These are phyloP conservation scores for Rhabdornis inornatus DNA, from an alignment of 2,113 vertebrate genomes.

Conservation along the genomic window DNA sequence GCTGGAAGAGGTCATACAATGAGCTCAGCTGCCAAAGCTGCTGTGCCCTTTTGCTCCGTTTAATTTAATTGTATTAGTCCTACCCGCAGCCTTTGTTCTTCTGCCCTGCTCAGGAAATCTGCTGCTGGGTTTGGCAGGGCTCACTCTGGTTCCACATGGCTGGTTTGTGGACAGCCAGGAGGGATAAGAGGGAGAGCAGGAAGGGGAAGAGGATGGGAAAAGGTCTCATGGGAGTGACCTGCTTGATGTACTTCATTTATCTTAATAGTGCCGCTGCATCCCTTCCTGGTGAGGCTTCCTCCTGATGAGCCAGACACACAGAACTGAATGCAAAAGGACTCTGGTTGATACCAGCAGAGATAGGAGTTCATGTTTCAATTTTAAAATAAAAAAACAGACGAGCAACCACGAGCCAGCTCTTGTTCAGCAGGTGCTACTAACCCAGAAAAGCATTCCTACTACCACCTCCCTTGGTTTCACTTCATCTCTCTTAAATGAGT, in stretches of 20 bases:
- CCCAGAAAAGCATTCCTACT: neutral
- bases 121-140: slow-evolving; percentile 40
- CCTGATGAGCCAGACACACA: neutral
- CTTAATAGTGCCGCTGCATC: neutral
- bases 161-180: slow-evolving; percentile 28
- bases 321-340: neutral
- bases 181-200: neutral
- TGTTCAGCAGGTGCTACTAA: neutral
- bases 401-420: fast-evolving
- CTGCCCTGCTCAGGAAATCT: neutral
- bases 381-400: fast-evolving
- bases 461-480: neutral
- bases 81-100: slow-evolving; percentile 26
- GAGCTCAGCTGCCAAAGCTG: slow-evolving; percentile 6
- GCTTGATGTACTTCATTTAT: neutral
- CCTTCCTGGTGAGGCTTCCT: neutral
- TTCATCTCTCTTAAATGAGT: neutral
- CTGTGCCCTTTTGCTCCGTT: slow-evolving; percentile 28
- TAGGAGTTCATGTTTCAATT: neutral
- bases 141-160: neutral
- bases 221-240: neutral
- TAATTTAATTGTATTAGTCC: slow-evolving; percentile 32
- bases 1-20: neutral
- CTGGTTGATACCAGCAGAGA: neutral
- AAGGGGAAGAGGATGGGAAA: neutral